phyloP scores from a whole-genome alignment of 2,113 vertebrate genomes.

The Tursiops truncatus region DNA sequence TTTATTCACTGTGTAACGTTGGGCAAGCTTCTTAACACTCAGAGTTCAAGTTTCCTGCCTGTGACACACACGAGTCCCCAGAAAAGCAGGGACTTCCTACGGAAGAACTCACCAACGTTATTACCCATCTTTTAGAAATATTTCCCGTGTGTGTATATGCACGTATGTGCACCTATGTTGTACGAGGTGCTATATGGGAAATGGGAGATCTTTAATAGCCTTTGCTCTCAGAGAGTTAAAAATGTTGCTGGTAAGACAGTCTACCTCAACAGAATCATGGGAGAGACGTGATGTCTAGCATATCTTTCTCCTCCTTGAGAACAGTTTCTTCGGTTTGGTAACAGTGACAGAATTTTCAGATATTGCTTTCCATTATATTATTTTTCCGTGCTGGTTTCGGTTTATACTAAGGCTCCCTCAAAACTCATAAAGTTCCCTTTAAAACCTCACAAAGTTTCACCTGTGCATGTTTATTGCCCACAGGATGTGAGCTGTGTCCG shows the following conservation, averaged over 20 bases:
- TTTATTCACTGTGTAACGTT: background rate
- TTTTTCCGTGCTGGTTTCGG: conserved; percentile 85
- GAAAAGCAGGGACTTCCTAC: background rate
- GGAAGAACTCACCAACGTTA: background rate
- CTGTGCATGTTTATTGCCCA: conserved; percentile 84
- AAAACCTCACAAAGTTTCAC: conserved; percentile 87
- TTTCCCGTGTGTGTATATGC: background rate
- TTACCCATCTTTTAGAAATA: background rate
- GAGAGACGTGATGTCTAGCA: background rate
- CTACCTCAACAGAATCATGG: background rate
- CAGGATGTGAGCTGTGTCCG: conserved; percentile 83
- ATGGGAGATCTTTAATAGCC: background rate
- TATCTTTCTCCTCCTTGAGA: background rate
- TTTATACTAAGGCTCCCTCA: conserved; percentile 82
- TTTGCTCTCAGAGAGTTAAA: background rate
- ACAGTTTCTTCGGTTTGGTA: conserved; percentile 51
- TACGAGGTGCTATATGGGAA: background rate
- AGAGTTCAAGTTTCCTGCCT: background rate
- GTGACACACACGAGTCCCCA: background rate
- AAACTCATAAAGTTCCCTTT: conserved; percentile 85
- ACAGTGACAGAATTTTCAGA: conserved; percentile 78
- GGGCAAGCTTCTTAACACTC: background rate
- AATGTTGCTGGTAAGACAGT: background rate
- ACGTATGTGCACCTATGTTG: fast-evolving
- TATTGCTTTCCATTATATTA: conserved; percentile 81